A percentile compares a stretch with the other conserved stretches of the same genome.
Conservation (phyloP, 2,797 vertebrate genomes). For the Periparus ater region DNA sequence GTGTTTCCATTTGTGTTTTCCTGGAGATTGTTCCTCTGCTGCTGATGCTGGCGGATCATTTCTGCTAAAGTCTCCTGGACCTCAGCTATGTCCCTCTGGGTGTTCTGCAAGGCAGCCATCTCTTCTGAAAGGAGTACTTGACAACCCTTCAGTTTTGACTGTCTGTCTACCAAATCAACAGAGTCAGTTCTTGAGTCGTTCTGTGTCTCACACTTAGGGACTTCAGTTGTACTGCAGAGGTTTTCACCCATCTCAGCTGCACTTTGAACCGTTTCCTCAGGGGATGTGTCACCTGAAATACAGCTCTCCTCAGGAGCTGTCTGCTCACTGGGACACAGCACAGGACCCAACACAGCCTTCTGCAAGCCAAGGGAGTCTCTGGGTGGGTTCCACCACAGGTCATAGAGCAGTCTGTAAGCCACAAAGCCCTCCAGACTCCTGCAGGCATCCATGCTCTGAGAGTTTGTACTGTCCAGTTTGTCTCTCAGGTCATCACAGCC, state of each 20-base stretch:
- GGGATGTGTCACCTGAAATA: neutral
- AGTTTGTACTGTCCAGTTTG: constrained; percentile 64
- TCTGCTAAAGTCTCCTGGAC: constrained; percentile 82
- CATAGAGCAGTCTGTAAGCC: constrained; percentile 83
- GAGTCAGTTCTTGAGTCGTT: neutral
- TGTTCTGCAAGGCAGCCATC: constrained; percentile 82
- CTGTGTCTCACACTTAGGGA: neutral
- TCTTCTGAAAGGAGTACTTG: constrained; percentile 82
- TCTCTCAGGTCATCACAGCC: constrained; percentile 70
- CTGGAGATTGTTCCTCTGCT: constrained; percentile 76
- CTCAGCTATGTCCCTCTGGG: constrained; percentile 76
- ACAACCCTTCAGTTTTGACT: constrained; percentile 54
- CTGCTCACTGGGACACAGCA: neutral
- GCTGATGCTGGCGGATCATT: constrained; percentile 87
- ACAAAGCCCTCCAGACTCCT: constrained; percentile 85
- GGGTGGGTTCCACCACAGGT: constrained; percentile 84
- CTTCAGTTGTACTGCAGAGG: neutral
- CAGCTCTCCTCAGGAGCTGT: neutral
- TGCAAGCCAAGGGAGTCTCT: neutral
- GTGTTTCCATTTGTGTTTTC: constrained; percentile 17
- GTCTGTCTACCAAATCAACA: neutral
- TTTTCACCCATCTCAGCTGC: neutral
- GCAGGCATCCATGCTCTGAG: constrained; percentile 69
- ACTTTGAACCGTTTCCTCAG: neutral
- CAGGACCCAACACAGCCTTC: neutral